phyloP scores from a whole-genome alignment of 2,113 vertebrate species.

The Panurus biarmicus region DNA sequence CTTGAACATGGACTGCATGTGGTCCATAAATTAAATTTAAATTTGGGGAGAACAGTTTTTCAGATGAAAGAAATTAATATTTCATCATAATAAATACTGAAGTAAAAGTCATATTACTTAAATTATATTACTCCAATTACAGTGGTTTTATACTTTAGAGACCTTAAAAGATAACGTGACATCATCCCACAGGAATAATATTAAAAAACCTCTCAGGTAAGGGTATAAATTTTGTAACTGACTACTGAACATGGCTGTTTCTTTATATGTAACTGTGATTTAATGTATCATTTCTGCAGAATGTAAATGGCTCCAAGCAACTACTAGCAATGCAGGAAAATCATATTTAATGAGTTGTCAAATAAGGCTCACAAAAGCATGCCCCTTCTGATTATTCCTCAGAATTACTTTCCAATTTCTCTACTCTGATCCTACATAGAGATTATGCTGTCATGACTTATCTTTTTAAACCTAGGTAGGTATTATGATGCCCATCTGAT shows the following conservation, averaged over 20 bases:
- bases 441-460: background rate
- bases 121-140: background rate
- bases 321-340: background rate
- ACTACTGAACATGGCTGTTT: background rate
- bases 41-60: background rate
- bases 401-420: background rate
- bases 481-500: background rate
- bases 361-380: background rate
- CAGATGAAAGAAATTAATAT: background rate
- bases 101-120: background rate
- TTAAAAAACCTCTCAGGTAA: background rate
- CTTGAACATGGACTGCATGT: background rate
- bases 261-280: background rate
- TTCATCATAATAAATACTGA: background rate
- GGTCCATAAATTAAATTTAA: too few species aligned
- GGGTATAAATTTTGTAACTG: background rate
- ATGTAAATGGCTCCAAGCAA: background rate
- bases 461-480: background rate
- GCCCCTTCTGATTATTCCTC: background rate
- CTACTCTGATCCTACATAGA: background rate
- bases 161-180: background rate
- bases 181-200: background rate
- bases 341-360: background rate
- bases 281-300: background rate
- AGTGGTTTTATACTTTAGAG: background rate